Percentiles rank a stretch among this genome's conserved stretches.
phyloP scores from a whole-genome alignment of 2,888 invertebrate species.

The Anodontia alba region DNA sequence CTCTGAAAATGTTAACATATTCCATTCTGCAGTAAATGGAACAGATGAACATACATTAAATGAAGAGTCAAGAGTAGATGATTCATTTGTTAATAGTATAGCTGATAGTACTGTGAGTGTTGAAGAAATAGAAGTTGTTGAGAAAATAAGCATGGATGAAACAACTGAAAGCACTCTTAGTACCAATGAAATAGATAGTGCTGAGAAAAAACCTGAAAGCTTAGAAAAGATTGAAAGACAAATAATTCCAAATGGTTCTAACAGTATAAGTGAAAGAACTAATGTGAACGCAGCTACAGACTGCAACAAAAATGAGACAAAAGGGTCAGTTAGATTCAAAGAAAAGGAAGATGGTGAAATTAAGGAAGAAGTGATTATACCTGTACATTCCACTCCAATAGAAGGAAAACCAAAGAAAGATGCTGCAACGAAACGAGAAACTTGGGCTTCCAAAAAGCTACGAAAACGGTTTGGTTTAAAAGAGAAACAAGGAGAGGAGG shows the following conservation, averaged over 20 bases:
- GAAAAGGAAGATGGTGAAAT: constrained; percentile 29
- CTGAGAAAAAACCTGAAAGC: background rate
- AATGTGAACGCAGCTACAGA: constrained; percentile 29
- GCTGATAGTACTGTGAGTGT: background rate
- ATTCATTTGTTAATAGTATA: background rate
- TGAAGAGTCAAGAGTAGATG: background rate
- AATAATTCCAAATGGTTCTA: constrained; percentile 13
- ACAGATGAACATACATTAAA: background rate
- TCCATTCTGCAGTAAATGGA: background rate
- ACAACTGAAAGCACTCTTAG: background rate
- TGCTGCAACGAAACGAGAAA: constrained; percentile 52
- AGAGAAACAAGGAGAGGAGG: constrained; percentile 42
- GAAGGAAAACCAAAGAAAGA: constrained; percentile 47
- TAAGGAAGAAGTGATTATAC: constrained; percentile 33
- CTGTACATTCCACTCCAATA: constrained; percentile 22
- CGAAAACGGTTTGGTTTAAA: constrained; percentile 44
- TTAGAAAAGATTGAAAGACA: constrained; percentile 10
- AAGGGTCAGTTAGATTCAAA: constrained; percentile 40
- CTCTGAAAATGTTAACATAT: background rate
- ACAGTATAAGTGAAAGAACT: background rate
- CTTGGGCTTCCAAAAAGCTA: constrained; percentile 64
- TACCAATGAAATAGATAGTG: constrained; percentile 16
- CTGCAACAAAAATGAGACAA: constrained; percentile 52
- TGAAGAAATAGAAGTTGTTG: background rate
- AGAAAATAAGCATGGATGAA: background rate